phyloP scores from a whole-genome alignment of 1,140 invertebrate genomes.

The Helicorthomorpha holstii region DNA sequence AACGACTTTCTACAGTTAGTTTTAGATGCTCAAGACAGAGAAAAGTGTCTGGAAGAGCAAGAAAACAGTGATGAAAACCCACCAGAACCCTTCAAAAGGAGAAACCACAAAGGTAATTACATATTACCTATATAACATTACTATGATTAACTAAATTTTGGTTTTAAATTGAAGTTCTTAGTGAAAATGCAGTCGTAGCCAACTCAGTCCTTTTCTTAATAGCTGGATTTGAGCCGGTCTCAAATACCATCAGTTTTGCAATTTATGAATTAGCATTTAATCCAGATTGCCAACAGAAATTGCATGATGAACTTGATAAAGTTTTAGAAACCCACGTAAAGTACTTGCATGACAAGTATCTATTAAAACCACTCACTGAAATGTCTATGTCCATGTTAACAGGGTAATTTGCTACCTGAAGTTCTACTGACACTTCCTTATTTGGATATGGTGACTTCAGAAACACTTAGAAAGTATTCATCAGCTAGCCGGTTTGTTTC shows the following conservation, averaged over 20 bases:
- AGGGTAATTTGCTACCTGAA: too few species aligned
- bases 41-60: too few species aligned
- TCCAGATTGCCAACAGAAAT: slow-evolving; percentile 25
- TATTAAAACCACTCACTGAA: too few species aligned
- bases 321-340: neutral
- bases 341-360: too few species aligned
- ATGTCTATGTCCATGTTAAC: too few species aligned
- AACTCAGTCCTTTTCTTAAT: slow-evolving; percentile 17
- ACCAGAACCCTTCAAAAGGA: too few species aligned
- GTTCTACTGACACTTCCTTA: too few species aligned
- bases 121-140: too few species aligned
- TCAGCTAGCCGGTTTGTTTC: neutral
- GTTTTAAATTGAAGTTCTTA: too few species aligned
- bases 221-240: slow-evolving; percentile 31
- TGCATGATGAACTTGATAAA: slow-evolving; percentile 25
- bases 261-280: slow-evolving; percentile 24
- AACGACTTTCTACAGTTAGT: neutral
- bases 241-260: slow-evolving; percentile 20
- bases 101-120: too few species aligned
- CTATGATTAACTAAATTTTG: too few species aligned
- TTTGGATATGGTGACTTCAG: slow-evolving; percentile 2
- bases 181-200: neutral
- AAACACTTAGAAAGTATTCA: neutral
- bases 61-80: too few species aligned
- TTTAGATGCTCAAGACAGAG: neutral